Percentiles rank a stretch among this genome's conserved stretches.
phyloP scores from a whole-genome alignment of 2,888 invertebrate genomes.

The Brachyptera risi region DNA sequence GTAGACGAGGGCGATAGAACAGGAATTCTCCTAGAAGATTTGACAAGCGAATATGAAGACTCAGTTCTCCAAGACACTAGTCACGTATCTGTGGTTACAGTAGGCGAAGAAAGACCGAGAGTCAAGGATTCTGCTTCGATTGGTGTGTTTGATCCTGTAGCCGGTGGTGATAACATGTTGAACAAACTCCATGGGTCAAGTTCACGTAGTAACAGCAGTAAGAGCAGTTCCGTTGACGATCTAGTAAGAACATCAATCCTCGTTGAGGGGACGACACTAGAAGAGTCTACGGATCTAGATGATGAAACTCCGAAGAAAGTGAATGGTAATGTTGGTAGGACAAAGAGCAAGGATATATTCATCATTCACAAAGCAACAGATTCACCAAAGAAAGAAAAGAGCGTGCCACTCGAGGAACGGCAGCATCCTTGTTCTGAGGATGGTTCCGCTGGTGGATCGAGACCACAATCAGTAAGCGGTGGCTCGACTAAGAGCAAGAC shows the following conservation, averaged over 20 bases:
- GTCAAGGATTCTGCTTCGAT: slow-evolving; percentile 64
- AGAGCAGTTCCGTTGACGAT: slow-evolving; percentile 41
- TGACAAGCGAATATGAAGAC: background rate
- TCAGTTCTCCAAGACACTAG: slow-evolving; percentile 60
- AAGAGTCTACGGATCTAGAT: slow-evolving; percentile 41
- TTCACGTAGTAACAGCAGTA: slow-evolving; percentile 38
- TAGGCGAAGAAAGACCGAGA: slow-evolving; percentile 72
- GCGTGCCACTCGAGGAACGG: slow-evolving; percentile 25
- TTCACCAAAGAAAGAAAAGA: background rate
- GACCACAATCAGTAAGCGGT: slow-evolving; percentile 40
- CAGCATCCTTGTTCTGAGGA: slow-evolving; percentile 56
- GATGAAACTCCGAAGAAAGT: slow-evolving; percentile 44
- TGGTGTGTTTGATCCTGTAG: slow-evolving; percentile 29
- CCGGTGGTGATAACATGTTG: slow-evolving; percentile 26
- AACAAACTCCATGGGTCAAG: slow-evolving; percentile 33
- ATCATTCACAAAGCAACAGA: slow-evolving; percentile 32
- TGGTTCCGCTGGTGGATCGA: slow-evolving; percentile 54
- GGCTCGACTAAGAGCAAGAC: slow-evolving; percentile 21
- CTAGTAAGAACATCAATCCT: slow-evolving; percentile 46
- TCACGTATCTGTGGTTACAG: slow-evolving; percentile 88
- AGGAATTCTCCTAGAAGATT: background rate
- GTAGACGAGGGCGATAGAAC: slow-evolving; percentile 18
- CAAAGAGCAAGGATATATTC: slow-evolving; percentile 43
- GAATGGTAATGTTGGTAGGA: slow-evolving; percentile 46
- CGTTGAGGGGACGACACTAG: slow-evolving; percentile 46